A percentile compares a stretch with the other conserved stretches of the same genome.
These are phyloP conservation scores for Dermatemys mawii DNA, from an alignment of 2,113 vertebrate genomes.

Conservation along the genomic window DNA sequence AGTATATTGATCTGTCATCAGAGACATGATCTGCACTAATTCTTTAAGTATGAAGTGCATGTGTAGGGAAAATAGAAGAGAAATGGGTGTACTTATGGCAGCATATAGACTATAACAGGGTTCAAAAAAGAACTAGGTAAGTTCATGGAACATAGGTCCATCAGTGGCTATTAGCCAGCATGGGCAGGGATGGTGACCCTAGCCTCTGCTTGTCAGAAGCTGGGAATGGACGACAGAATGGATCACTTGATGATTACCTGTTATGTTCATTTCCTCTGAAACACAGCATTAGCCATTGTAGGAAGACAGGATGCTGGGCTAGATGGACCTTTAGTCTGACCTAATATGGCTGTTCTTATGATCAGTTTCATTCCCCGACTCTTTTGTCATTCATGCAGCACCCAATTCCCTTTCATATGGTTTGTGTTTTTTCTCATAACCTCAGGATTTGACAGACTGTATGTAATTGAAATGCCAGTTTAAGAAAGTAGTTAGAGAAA, in stretches of 20 bases:
- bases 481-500: not conserved
- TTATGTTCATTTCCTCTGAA: too few relatives aligned
- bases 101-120: not conserved
- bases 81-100: not conserved
- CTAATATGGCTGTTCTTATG: not conserved
- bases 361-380: too few relatives aligned
- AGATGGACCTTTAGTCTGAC: not conserved
- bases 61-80: not conserved
- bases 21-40: not conserved
- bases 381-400: not conserved
- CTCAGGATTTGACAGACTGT: not conserved
- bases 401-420: not conserved
- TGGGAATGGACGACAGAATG: too few relatives aligned
- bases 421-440: not conserved
- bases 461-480: not conserved
- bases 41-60: not conserved
- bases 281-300: too few relatives aligned
- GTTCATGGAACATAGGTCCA: too few relatives aligned
- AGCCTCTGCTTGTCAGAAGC: too few relatives aligned
- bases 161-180: too few relatives aligned
- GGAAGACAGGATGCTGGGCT: too few relatives aligned
- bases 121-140: too few relatives aligned
- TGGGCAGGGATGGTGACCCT: too few relatives aligned
- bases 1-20: not conserved
- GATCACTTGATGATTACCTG: too few relatives aligned